These are phyloP conservation scores for Diacarnus erythraeanus DNA, from an alignment of 37 sponge, comb jelly and placozoan species.

Conservation along the genomic window DNA sequence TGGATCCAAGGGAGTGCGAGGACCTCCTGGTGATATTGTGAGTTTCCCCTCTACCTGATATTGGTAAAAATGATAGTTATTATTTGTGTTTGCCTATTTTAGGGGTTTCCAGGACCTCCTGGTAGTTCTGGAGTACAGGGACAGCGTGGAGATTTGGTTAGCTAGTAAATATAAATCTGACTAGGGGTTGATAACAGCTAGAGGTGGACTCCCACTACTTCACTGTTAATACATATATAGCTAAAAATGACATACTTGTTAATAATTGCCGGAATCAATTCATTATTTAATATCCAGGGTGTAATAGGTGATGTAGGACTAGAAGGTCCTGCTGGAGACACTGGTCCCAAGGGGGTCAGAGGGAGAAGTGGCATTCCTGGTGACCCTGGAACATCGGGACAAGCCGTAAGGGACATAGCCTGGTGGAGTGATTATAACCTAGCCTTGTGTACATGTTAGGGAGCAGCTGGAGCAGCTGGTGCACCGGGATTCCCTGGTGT, in stretches of 20 bases:
- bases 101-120: slow-evolving; percentile 46
- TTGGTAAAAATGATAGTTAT: background rate
- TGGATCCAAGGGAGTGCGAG: slow-evolving; percentile 41
- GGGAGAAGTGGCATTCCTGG: slow-evolving; percentile 44
- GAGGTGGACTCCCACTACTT: background rate
- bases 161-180: background rate
- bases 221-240: background rate
- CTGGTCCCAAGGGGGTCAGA: slow-evolving; percentile 37
- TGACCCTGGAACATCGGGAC: slow-evolving; percentile 29
- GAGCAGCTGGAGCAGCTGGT: slow-evolving; percentile 6
- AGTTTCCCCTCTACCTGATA: background rate
- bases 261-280: too few relatives aligned
- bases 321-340: slow-evolving; percentile 32
- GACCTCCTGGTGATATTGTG: slow-evolving; percentile 39
- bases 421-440: background rate
- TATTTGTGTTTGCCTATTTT: background rate
- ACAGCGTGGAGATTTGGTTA: slow-evolving; percentile 48
- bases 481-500: slow-evolving; percentile 23
- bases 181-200: background rate
- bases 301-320: slow-evolving; percentile 28
- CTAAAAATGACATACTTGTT: slow-evolving; percentile 3
- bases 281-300: slow-evolving; percentile 20
- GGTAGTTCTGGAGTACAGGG: slow-evolving; percentile 57
- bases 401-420: background rate
- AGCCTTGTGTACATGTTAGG: background rate